Evolutionary conservation across 2,888 invertebrate species (phyloP).

Genomic region (Nephrotoma guestfalica): DNA sequence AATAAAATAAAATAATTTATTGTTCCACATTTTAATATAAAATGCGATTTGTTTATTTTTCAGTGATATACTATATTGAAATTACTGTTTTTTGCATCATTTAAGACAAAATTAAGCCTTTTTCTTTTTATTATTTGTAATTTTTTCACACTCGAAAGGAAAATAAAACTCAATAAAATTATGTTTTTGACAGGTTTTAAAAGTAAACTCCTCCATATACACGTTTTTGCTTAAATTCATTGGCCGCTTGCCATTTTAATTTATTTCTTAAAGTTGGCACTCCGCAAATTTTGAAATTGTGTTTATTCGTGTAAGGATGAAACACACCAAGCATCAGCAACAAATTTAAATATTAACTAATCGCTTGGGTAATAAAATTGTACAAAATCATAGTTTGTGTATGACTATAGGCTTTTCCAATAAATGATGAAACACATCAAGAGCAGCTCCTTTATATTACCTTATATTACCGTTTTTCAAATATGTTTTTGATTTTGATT

Average conservation of each 20-base stretch:
- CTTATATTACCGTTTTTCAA: too few relatives aligned
- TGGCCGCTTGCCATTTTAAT: neutral
- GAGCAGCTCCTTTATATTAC: too few relatives aligned
- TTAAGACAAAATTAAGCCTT: neutral
- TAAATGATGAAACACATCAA: too few relatives aligned
- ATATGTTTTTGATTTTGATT: too few relatives aligned
- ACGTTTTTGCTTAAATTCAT: neutral
- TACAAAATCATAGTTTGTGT: too few relatives aligned
- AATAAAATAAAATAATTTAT: constrained; percentile 13
- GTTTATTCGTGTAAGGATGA: too few relatives aligned
- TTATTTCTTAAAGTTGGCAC: neutral
- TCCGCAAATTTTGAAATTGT: neutral
- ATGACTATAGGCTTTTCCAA: too few relatives aligned
- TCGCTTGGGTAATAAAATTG: too few relatives aligned
- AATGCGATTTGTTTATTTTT: neutral
- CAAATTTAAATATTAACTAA: too few relatives aligned
- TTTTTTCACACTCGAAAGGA: neutral
- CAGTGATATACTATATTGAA: neutral
- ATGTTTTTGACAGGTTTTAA: neutral
- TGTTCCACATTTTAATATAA: constrained; percentile 1
- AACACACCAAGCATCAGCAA: too few relatives aligned
- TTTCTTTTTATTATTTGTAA: neutral
- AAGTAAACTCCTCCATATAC: neutral
- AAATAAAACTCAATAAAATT: neutral
- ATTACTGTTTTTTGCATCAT: neutral